Conservation (phyloP, 2,888 invertebrate species). For the Perdita meconis region DNA sequence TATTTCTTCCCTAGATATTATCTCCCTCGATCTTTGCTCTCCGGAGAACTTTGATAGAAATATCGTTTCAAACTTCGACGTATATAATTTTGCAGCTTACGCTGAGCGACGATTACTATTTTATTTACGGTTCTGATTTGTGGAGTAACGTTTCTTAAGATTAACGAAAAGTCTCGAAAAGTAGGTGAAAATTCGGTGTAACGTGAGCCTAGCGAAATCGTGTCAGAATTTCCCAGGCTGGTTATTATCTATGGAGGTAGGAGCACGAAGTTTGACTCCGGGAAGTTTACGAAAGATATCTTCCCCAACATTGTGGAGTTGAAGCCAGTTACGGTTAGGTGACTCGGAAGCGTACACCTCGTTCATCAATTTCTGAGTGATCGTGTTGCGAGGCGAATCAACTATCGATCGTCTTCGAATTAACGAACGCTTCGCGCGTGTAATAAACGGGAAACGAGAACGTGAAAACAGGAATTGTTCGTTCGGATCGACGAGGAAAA, state of each 20-base stretch:
- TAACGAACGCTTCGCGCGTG: no score
- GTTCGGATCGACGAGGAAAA: neutral
- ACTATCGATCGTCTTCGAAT: no score
- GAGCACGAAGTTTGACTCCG: conserved; percentile 41
- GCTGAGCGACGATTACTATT: conserved; percentile 1
- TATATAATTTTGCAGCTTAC: neutral
- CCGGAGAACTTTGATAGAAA: neutral
- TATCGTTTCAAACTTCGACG: conserved; percentile 14
- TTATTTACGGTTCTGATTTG: conserved; percentile 1
- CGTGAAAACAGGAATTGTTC: neutral
- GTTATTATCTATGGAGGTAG: conserved; percentile 30
- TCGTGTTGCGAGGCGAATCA: conserved; percentile 28
- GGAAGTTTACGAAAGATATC: conserved; percentile 50
- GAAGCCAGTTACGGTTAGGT: no score
- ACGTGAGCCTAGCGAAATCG: conserved; percentile 27
- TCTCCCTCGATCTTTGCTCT: conserved; percentile 1
- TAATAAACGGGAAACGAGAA: neutral
- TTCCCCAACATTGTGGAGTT: conserved; percentile 58
- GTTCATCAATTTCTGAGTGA: conserved; percentile 43
- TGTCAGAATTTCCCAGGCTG: conserved; percentile 29
- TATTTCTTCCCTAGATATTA: neutral
- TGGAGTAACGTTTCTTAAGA: neutral
- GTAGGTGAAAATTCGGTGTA: conserved; percentile 6
- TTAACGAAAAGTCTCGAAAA: no score
- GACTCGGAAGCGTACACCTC: conserved; percentile 21